A percentile compares a stretch with the other conserved stretches of the same genome.
Evolutionary conservation across 2,797 vertebrate genomes (phyloP).

Genomic region (Meriones psammophilus): DNA sequence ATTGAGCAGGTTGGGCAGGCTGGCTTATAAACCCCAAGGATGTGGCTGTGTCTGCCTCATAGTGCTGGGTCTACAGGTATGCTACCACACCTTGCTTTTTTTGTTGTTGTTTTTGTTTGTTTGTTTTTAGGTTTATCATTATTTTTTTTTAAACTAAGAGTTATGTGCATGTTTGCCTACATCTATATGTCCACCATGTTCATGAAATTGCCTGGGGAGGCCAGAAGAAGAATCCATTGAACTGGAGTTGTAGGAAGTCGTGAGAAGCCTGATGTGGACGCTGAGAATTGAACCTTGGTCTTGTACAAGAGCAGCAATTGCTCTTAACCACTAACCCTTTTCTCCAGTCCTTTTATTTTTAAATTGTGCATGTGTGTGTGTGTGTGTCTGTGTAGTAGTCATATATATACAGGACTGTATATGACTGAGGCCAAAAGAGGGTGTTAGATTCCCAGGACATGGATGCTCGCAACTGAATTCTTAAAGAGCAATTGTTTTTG

Average conservation of each 20-base stretch:
- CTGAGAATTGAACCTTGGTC: not conserved
- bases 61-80: not conserved
- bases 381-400: not conserved
- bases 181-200: not conserved
- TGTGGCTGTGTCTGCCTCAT: no score
- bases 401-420: not conserved
- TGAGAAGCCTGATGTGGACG: not conserved
- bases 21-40: not conserved
- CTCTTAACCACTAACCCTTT: not conserved
- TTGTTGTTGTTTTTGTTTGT: no score
- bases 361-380: not conserved
- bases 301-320: not conserved
- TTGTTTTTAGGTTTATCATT: not conserved
- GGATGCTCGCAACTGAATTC: not conserved
- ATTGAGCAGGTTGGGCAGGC: not conserved
- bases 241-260: not conserved
- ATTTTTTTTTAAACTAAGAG: not conserved
- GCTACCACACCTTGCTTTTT: not conserved
- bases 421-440: not conserved
- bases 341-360: not conserved
- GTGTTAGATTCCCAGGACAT: not conserved
- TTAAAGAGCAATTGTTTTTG: not conserved
- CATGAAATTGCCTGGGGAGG: not conserved
- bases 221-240: not conserved
- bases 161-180: not conserved